These are phyloP conservation scores for Corythornis cristatus DNA, from an alignment of 2,113 vertebrate genomes.

Conservation along the genomic window DNA sequence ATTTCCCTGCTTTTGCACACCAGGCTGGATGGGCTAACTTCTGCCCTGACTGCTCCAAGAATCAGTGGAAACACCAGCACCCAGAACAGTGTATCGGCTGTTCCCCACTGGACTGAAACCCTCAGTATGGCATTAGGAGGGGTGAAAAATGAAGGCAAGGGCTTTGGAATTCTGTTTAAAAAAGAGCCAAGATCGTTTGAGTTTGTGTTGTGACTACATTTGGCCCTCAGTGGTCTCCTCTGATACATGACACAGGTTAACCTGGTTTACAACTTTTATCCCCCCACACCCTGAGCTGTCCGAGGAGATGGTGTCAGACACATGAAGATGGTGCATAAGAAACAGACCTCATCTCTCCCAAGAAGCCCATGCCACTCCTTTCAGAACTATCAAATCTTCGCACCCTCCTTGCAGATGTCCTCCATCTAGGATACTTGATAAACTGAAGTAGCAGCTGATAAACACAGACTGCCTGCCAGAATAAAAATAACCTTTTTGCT, in stretches of 20 bases:
- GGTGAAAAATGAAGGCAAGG: background rate
- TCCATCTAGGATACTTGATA: background rate
- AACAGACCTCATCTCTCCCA: background rate
- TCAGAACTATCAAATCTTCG: background rate
- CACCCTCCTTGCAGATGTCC: background rate
- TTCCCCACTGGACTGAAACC: background rate
- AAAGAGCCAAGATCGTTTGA: background rate
- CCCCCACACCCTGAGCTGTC: background rate
- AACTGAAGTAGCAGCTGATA: background rate
- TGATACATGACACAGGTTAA: background rate
- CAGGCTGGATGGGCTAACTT: background rate
- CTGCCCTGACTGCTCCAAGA: background rate
- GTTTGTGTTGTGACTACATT: background rate
- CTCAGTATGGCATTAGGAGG: background rate
- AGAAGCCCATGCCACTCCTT: background rate
- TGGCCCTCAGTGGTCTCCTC: background rate
- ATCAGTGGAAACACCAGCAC: background rate
- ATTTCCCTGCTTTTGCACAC: background rate
- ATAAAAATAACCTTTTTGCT: background rate
- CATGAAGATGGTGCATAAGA: background rate
- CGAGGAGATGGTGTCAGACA: background rate
- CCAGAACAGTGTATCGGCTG: background rate
- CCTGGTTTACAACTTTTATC: background rate
- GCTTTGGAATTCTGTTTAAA: background rate
- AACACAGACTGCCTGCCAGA: background rate